Evolutionary conservation across 2,888 invertebrate species (phyloP), one percentile per base, ranked within the genome.

Genomic region (Dynastes maya): DNA sequence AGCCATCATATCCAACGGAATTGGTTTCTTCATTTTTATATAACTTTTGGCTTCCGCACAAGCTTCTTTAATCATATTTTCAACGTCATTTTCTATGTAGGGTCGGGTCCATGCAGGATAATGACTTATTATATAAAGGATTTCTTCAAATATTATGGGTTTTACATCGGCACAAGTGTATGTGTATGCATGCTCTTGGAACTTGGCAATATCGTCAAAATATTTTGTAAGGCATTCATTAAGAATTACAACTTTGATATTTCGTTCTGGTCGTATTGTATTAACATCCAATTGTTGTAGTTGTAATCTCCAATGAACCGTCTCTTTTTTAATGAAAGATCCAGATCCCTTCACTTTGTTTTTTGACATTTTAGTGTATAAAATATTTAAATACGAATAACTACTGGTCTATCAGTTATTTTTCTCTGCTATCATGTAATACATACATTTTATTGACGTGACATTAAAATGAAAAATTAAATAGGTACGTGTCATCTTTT

Each of bases 61-160:
- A 2, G 74, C 74, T 51, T 79, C 67, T 49, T 61, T 51, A 27
- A 79, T 65, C 49, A 65, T 67, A 5, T 49, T 49, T 58, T 79
- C 79, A 9, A 77, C 11, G n/a, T 79, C 37, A 13, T 3, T 11
- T 2, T 63, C 40, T 4, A 79, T 55, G 67, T 79, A 79, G 8
- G 79, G 77, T 63, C 79, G 71, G 32, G 61, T 61, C 79, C 79
- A 79, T 4, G 53, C 79, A 13, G 79, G 79, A 40, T 79, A 79
- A 63, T 79, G 77, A 49, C 58, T 79, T 64, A 79, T 74, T 58
- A 79, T 67, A 63, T 77, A 79, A 11, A 77, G 55, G 16, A 79
- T 72, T 67, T 79, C 79, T 68, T 79, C 79, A 55, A 74, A 79
- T 58, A 79, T 79, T 37, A 79, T 70, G 13, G 77, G 77, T 58